Base-by-base conservation (phyloP, 2,797 vertebrate genomes). In the Oreortyx pictus region DNA sequence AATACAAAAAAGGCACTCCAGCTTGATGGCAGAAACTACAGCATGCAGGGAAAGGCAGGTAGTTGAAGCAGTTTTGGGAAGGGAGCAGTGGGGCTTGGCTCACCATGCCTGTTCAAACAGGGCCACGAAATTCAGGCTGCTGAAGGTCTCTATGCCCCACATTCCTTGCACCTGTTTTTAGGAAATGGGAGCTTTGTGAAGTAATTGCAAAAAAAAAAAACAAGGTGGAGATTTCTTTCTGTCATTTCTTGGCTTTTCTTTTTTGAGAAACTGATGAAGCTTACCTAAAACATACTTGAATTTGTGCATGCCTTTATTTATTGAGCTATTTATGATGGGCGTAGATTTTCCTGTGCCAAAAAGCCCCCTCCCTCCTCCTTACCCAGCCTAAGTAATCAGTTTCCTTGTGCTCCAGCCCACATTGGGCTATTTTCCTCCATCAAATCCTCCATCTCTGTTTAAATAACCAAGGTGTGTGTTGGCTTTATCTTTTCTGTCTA, bases 351-450 rank as follows among this genome's bases (percentile, higher is more conserved):
- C 87, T 91, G 95, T 95, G 93, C 88, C 96, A 95, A 88, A 91
- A 96, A 95, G 47, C 91, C 95, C 89, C 91, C 89, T 95, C 92
- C 91, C 91, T 95, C 92, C 89, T 92, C 93, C 96, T 93, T 95
- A 56, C 70, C 35, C 91, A 95, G 87, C 85, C 80, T 95, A 95
- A 95, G 89, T 89, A 95, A 94, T 95, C 82, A 95, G 91, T 60
- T 95, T 94, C 85, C 92, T 93, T 95, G 91, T 83, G 82, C 77
- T 96, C 44, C 89, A 95, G 87, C 96, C 96, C 89, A 94, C 88
- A 24, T 94, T 93, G 91, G 85, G 87, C 93, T 95, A 94, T 96
- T 96, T 96, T 95, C 89, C 88, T 88, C 91, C 91, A 89, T 94
- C 85, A 94, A 76, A 95, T 86, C 67, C 70, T 91, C 80, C 74